Evolutionary conservation across 2,888 invertebrate genomes (phyloP).

Genomic region (Empis livida): DNA sequence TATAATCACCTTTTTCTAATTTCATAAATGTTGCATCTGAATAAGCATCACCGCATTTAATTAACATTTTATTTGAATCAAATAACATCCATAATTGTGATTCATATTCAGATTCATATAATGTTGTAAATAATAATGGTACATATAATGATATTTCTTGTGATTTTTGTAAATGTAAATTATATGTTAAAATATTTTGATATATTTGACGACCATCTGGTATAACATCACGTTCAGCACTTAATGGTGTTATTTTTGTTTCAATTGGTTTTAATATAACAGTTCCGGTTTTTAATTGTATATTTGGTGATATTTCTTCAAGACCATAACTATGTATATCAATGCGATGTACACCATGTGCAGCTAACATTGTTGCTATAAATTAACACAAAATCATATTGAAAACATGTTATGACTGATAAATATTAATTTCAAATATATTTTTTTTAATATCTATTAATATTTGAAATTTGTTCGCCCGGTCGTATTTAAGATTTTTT

Average conservation of each 20-base stretch:
- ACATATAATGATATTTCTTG: constrained; percentile 72
- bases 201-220: constrained; percentile 84
- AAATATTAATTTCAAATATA: no score
- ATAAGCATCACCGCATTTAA: constrained; percentile 82
- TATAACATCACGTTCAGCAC: constrained; percentile 66
- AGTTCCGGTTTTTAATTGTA: constrained; percentile 62
- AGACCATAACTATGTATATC: constrained; percentile 52
- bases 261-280: constrained; percentile 70
- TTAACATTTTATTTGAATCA: constrained; percentile 75
- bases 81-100: constrained; percentile 95
- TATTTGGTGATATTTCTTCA: constrained; percentile 66
- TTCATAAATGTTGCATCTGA: constrained; percentile 64
- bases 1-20: constrained; percentile 92
- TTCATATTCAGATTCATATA: constrained; percentile 94
- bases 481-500: no score
- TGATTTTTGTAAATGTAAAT: constrained; percentile 66
- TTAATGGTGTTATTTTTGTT: constrained; percentile 64
- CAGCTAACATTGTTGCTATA: constrained; percentile 53
- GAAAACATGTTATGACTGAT: no score
- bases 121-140: constrained; percentile 66
- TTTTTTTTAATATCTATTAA: no score
- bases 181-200: constrained; percentile 77
- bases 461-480: no score
- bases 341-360: constrained; percentile 59
- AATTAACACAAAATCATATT: neutral